These are phyloP conservation scores for Acrocephalus kingi DNA, from an alignment of 2,113 vertebrate genomes.

Conservation along the genomic window DNA sequence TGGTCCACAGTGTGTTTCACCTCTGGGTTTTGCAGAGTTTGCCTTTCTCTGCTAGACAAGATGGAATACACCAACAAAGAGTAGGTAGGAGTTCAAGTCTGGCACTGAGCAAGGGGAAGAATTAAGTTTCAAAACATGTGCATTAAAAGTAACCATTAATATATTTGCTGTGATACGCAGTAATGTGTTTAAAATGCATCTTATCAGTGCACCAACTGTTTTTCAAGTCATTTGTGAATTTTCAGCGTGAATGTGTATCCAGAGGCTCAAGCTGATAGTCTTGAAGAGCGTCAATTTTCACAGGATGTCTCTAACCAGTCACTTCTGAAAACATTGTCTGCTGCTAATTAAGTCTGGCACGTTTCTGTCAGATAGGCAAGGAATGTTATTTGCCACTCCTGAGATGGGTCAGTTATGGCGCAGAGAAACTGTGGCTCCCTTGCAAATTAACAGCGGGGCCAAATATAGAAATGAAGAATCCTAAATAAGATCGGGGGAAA, in stretches of 20 bases:
- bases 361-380: conserved; percentile 10
- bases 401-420: background rate
- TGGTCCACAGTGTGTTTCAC: background rate
- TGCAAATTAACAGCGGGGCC: background rate
- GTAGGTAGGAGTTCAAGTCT: background rate
- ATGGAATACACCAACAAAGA: background rate
- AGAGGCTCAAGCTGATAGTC: conserved; percentile 19
- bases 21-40: background rate
- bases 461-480: background rate
- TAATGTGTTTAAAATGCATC: background rate
- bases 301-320: conserved; percentile 14
- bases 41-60: background rate
- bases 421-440: background rate
- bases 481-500: background rate
- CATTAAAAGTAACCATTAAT: background rate
- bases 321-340: conserved; percentile 10
- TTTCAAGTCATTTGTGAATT: conserved; percentile 17
- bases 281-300: background rate
- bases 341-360: conserved; percentile 40
- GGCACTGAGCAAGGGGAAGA: background rate
- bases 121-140: background rate
- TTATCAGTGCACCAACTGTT: background rate
- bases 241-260: background rate
- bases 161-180: background rate
- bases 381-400: background rate